A percentile compares a stretch with the other conserved stretches of the same genome.
These are phyloP conservation scores for Saccopteryx bilineata DNA, from an alignment of 2,113 vertebrate genomes.

Conservation along the genomic window DNA sequence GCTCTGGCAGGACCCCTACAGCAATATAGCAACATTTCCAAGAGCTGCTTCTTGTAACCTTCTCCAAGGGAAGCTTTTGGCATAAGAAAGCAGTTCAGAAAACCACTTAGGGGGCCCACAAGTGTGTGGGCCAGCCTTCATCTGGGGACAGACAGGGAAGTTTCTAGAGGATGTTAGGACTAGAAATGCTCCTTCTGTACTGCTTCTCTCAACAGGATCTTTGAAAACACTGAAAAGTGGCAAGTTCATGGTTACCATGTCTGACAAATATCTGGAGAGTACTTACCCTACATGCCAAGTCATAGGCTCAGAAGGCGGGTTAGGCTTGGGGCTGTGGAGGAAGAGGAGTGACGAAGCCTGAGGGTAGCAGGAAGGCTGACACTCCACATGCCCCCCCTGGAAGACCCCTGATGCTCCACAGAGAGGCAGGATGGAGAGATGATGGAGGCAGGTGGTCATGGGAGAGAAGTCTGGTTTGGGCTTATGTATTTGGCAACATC, in stretches of 20 bases:
- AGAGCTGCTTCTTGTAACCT: background rate
- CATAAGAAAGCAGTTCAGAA: background rate
- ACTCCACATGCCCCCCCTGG: accelerated
- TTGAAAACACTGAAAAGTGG: background rate
- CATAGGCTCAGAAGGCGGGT: background rate
- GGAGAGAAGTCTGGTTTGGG: background rate
- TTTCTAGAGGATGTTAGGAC: background rate
- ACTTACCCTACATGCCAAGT: accelerated
- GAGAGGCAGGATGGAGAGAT: accelerated
- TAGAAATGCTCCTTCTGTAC: background rate
- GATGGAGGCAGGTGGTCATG: background rate
- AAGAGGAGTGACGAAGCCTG: background rate
- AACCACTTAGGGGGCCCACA: background rate
- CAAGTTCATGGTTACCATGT: background rate
- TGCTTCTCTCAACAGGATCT: background rate
- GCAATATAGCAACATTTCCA: accelerated
- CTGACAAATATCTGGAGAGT: background rate
- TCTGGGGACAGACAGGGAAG: background rate
- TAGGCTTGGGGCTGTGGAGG: accelerated
- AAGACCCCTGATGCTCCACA: background rate
- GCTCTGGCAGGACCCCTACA: background rate
- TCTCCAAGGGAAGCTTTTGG: background rate
- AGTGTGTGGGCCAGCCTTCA: background rate
- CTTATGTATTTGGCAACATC: background rate
- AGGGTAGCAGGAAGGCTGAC: background rate